Conservation (phyloP, 2,888 invertebrate species). For the Argynnis bischoffii region DNA sequence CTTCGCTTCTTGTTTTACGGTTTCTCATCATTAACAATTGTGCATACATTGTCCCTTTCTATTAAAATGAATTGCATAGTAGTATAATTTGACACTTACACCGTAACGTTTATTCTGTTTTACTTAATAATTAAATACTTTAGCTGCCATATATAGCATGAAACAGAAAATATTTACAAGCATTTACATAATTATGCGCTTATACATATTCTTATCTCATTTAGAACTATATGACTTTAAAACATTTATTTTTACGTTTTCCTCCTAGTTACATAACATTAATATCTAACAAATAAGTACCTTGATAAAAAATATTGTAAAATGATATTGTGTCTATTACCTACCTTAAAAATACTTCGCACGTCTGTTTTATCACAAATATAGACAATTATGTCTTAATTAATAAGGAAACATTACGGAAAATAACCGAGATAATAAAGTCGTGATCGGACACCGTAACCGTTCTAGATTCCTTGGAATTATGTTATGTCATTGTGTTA, state of each 20-base stretch:
- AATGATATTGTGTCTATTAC: too few species aligned
- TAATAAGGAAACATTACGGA: conserved; percentile 25
- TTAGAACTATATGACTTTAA: conserved; percentile 10
- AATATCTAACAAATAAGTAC: too few species aligned
- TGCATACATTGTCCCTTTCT: conserved; percentile 14
- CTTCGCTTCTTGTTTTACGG: conserved; percentile 32
- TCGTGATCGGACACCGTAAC: conserved; percentile 29
- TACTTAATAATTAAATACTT: neutral
- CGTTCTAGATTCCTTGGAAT: conserved; percentile 24
- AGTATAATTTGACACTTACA: neutral
- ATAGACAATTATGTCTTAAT: conserved; percentile 17
- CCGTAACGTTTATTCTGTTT: neutral
- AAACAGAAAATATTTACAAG: conserved; percentile 26
- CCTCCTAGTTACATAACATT: neutral
- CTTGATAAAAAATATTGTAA: too few species aligned
- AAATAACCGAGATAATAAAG: conserved; percentile 25
- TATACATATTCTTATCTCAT: conserved; percentile 27
- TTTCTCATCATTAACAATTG: conserved; percentile 26
- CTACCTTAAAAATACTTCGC: neutral
- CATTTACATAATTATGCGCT: conserved; percentile 32
- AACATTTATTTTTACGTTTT: conserved; percentile 7
- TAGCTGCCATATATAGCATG: conserved; percentile 8
- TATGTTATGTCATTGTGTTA: conserved; percentile 22
- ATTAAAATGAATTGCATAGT: conserved; percentile 10
- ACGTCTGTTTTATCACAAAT: neutral